Percentiles rank a stretch among this genome's conserved stretches.
Conservation (phyloP, 1,140 invertebrate species). For the Anadara kagoshimensis region DNA sequence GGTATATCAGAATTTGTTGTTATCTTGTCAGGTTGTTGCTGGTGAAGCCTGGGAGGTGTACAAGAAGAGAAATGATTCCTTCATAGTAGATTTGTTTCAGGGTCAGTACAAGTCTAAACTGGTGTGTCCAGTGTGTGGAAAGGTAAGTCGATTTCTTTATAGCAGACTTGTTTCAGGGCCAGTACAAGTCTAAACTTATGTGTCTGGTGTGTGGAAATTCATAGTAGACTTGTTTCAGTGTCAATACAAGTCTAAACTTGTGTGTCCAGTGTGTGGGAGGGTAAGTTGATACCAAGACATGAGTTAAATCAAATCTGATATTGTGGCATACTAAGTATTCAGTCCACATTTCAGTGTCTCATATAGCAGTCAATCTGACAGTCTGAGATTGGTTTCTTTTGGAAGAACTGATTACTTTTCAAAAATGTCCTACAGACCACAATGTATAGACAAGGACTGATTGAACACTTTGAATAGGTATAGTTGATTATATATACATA, state of each 20-base stretch:
- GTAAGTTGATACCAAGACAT: not conserved
- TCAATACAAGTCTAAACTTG: constrained; percentile 76
- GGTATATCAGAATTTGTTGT: not conserved
- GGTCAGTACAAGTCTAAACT: constrained; percentile 77
- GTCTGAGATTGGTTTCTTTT: too few relatives aligned
- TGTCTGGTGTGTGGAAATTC: constrained; percentile 77
- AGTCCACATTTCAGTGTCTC: too few relatives aligned
- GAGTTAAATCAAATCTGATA: too few relatives aligned
- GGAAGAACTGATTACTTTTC: too few relatives aligned
- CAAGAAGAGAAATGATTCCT: constrained; percentile 79
- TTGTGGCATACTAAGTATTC: too few relatives aligned
- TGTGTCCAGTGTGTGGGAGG: constrained; percentile 74
- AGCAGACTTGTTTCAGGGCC: constrained; percentile 80
- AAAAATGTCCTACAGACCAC: too few relatives aligned
- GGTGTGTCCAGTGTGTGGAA: constrained; percentile 75
- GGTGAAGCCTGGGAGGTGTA: constrained; percentile 79
- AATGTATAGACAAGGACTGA: too few relatives aligned
- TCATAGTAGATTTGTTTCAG: constrained; percentile 81
- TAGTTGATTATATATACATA: too few relatives aligned
- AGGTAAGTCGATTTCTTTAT: constrained; percentile 80
- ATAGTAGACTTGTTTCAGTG: constrained; percentile 81
- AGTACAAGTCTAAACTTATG: constrained; percentile 75
- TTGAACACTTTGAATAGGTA: too few relatives aligned
- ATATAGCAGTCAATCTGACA: too few relatives aligned
- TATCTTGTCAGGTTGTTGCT: constrained; percentile 73